Evolutionary conservation across 2,113 vertebrate species (phyloP).

Genomic region (Nymphicus hollandicus): DNA sequence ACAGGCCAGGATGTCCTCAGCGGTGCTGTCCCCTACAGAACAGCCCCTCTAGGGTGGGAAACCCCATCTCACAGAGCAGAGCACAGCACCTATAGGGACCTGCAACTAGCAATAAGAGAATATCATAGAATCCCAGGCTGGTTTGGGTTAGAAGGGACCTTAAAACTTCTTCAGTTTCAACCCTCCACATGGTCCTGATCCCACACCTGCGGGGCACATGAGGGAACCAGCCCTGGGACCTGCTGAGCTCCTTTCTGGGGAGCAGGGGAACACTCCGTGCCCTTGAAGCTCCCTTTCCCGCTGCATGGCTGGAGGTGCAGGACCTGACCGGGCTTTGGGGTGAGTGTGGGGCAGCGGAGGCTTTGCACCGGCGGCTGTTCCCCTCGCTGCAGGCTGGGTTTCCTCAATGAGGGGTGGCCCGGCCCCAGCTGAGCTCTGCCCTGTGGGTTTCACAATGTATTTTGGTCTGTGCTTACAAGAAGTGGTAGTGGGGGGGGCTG

Average conservation of each 20-base stretch:
- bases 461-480: constrained; percentile 64
- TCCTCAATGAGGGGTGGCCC: neutral
- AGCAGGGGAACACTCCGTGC: neutral
- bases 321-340: accelerated
- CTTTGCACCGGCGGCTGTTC: neutral
- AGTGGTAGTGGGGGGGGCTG: neutral
- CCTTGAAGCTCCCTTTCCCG: accelerated
- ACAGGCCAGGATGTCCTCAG: neutral
- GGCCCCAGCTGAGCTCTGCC: neutral
- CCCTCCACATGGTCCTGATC: accelerated
- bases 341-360: accelerated
- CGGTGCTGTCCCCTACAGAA: neutral
- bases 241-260: neutral
- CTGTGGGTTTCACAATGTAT: neutral
- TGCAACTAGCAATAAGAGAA: neutral
- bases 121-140: neutral
- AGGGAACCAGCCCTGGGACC: accelerated
- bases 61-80: accelerated
- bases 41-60: neutral
- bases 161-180: neutral
- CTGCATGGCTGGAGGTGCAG: accelerated
- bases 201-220: accelerated
- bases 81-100: neutral
- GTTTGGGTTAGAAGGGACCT: neutral
- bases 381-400: neutral